Evolutionary conservation across 2,113 vertebrate genomes (phyloP), one percentile per base, ranked within the genome.

Genomic region (Uropsilus gracilis): DNA sequence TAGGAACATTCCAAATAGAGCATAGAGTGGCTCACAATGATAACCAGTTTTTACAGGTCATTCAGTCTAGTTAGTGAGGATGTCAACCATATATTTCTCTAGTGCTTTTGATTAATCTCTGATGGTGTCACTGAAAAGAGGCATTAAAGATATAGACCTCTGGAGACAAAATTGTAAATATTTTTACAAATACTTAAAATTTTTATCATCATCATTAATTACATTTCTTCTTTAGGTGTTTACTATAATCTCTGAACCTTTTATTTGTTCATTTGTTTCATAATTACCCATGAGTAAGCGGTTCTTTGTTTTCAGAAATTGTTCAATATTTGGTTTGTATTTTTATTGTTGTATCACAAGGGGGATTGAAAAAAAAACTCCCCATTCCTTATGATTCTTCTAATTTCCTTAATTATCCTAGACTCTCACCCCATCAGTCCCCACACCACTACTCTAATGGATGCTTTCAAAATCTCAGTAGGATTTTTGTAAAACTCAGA

Each of bases 141-240:
- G 89, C 93, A 87, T 95, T 96, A 95, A 94, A 93, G 96, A 82
- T 17, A 18, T 37, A 55, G 42, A 89, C 44, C 94, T 95, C 86
- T 91, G 32, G 80, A 95, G 93, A 93, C 66, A 95, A 66, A 89
- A 48, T 83, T 95, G 26, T 96, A 94, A 95, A 97, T 82, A 89
- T 96, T 96, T 89, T 93, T 95, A 94, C 20, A 93, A 94, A 96
- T 94, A 93, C 89, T 96, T 94, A 86, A 82, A 86, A 95, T 95
- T 97, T 95, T 97, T 95, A 93, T 93, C 69, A 91, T 95, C 86
- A 94, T 92, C 91, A 87, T 97, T 97, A 96, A 96, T 96, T 95
- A 91, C 55, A 87, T 89, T 95, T 97, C 64, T 89, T 66, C 75
- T 97, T 86, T 92, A 93, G 94, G 72, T 66, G 32, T 84, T 97